Conservation (phyloP, 2,797 vertebrate genomes). For the Schizopygopsis malacanthus region DNA sequence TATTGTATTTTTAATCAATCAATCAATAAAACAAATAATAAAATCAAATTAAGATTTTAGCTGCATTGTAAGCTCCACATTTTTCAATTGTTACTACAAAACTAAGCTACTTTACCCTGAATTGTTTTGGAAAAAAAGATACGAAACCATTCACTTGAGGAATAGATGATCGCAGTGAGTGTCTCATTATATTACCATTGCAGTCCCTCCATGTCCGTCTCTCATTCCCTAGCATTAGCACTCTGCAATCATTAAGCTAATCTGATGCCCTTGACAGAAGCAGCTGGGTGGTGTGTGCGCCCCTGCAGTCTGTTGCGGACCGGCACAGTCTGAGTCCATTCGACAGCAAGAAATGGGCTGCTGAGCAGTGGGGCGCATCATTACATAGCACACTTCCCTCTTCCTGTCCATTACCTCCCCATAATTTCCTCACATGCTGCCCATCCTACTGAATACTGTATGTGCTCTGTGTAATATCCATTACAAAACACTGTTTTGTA, state of each 20-base stretch:
- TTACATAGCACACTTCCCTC: conserved; percentile 54
- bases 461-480: conserved; percentile 20
- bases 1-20: too few relatives aligned
- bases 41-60: background rate
- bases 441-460: conserved; percentile 32
- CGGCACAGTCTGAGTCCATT: conserved; percentile 24
- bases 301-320: conserved; percentile 4
- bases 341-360: conserved; percentile 13
- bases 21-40: background rate
- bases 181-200: conserved; percentile 37
- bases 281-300: conserved; percentile 31
- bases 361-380: conserved; percentile 39
- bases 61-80: background rate
- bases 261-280: conserved; percentile 55
- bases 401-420: conserved; percentile 52
- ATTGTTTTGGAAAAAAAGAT: conserved; percentile 13
- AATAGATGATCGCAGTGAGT: conserved; percentile 10
- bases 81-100: background rate
- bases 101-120: background rate
- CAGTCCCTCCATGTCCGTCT: conserved; percentile 19
- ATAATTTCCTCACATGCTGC: conserved; percentile 41
- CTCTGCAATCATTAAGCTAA: conserved; percentile 31
- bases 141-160: background rate
- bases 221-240: conserved; percentile 38
- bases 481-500: too few relatives aligned